Evolutionary conservation across 2,113 vertebrate genomes (phyloP), one percentile per base, ranked within the genome.

Genomic region (Pica pica): DNA sequence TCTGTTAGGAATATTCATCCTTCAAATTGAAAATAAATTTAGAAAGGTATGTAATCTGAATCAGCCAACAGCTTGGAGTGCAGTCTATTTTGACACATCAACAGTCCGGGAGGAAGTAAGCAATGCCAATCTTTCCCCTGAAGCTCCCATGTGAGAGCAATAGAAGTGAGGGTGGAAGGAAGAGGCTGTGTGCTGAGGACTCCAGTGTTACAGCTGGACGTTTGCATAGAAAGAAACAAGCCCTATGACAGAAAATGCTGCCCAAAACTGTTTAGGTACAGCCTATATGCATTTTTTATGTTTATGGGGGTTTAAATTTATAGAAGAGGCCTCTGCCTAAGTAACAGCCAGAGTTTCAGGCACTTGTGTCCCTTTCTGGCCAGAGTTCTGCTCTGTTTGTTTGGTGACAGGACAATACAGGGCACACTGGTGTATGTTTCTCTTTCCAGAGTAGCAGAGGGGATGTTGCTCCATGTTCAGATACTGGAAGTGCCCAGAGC

Each of bases 371-470:
- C 33, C 67, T 80, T 70, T 41, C 31, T 91, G 60, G 60, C n/a
- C 70, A 9, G 41, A 67, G n/a, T 31, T 88, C 46, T 65, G 37
- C 10, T 16, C 0, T 6, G 27, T 59, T 47, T 23, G 4, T 35
- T 56, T 41, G 57, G 84, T 61, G 55, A 14, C 2, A 5, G 64
- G 55, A 83, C 5, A 4, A 6, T 8, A 3, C 2, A 1, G 26
- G 39, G 8, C 44, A 39, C 1, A 0, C 6, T 4, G 2, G 59
- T 2, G 0, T 3, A 0, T 2, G 3, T 56, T 80, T 53, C 47
- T 77, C 68, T 61, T 73, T 49, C 14, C 61, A 57, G 64, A 61
- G 68, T 2, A 8, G 37, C 50, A 22, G 33, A 56, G 21, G n/a
- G 37, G 71, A 74, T 70, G 55, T 2, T 74, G 30, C 57, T 30